Percentiles rank a stretch among this genome's conserved stretches.
These are phyloP conservation scores for Myocastor coypus DNA, from an alignment of 2,113 vertebrate genomes.

Conservation along the genomic window DNA sequence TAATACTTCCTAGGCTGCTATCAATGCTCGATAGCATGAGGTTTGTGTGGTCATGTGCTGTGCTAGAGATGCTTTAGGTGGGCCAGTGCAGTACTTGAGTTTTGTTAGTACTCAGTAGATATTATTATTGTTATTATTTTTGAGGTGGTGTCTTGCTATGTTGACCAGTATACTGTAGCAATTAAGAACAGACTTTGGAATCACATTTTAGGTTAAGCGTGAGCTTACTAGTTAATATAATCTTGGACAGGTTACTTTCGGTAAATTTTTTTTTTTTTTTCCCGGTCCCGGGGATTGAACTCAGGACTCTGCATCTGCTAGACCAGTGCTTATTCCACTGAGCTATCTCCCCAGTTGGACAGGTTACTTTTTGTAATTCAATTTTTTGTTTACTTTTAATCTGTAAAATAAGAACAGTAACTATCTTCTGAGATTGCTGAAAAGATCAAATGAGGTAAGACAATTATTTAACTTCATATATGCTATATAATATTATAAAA, in stretches of 20 bases:
- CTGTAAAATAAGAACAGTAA: neutral
- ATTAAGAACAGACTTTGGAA: neutral
- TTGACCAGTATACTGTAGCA: neutral
- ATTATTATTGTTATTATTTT: neutral
- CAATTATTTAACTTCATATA: neutral
- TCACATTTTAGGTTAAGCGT: neutral
- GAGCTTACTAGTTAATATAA: neutral
- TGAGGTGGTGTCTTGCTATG: neutral
- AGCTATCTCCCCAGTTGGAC: neutral
- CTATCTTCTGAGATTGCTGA: neutral
- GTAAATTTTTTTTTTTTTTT: neutral
- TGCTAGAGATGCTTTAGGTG: neutral
- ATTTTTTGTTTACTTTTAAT: neutral
- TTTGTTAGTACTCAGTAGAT: neutral
- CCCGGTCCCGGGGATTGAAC: too few relatives aligned
- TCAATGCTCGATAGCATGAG: neutral
- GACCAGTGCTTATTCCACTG: too few relatives aligned
- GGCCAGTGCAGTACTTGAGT: neutral
- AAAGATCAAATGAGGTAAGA: neutral
- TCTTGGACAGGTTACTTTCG: neutral
- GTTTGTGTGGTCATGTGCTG: neutral
- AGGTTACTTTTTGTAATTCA: conserved; percentile 9
- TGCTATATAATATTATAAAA: neutral
- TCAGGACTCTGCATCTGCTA: too few relatives aligned
- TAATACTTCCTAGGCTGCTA: neutral